Base-by-base conservation (phyloP, 2,888 invertebrate genomes). In the Tachina grossa region DNA sequence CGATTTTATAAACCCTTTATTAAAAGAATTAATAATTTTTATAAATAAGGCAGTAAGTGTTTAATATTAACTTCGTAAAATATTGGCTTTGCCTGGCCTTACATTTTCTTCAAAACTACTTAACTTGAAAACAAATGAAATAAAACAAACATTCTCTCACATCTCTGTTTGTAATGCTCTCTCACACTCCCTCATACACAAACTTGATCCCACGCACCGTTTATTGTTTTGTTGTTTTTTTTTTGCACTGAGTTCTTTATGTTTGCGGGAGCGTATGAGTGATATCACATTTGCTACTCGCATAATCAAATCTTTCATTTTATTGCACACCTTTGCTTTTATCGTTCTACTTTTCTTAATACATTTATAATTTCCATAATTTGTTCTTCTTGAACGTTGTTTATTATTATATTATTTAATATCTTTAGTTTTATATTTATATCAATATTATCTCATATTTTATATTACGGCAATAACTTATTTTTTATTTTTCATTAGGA, bases 181-280 rank as follows among this genome's bases (percentile, higher is more conserved):
- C 6, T 31, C 31, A 31, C 31, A 31, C 41, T 65, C 47, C 49
- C 11, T 43, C 22, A 65, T 22, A 9, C 31, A 31, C 10, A 41
- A 14, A 13, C 13, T 22, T 49, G 14, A 45, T 39, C 43, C 9
- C 63, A 68, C 51, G 31, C 61, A 61, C 14, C 45, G 47, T 9
- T n/a, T n/a, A n/a, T n/a, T n/a, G n/a, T n/a, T n/a, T n/a, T 8
- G 11, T n/a, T 14, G 13, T 22, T 51, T 41, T 68, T 61, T 75
- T 53, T 61, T 81, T 55, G 22, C 6, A 39, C 43, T 69, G 61
- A 82, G 82, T 59, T 68, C 9, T 68, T 68, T 66, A 61, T 19
- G 59, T 69, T 57, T 51, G 57, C 63, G 66, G 85, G 77, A 82
- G 82, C 85, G 85, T 85, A 85, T 85, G 82, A 85, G 85, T 82